A percentile compares a stretch with the other conserved stretches of the same genome.
Conservation (phyloP, 2,888 invertebrate genomes). For the Caenorhabditis virilis region DNA sequence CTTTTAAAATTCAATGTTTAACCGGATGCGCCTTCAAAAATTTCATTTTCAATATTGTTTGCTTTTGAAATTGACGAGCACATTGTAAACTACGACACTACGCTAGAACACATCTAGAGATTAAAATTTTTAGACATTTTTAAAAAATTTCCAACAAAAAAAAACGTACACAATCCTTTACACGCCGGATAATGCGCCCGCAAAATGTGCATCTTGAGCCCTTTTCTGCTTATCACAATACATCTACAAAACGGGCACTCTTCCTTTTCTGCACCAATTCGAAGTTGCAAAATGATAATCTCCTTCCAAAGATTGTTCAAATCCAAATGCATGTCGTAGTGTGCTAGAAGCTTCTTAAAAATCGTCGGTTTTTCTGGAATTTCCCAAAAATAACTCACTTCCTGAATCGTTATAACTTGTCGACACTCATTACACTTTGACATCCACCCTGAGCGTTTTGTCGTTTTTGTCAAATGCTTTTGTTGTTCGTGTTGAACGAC, state of each 20-base stretch:
- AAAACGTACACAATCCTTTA: constrained; percentile 5
- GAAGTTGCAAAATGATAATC: neutral
- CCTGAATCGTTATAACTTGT: too few relatives aligned
- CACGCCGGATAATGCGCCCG: constrained; percentile 17
- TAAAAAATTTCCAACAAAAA: neutral
- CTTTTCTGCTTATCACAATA: constrained; percentile 6
- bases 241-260: constrained; percentile 32
- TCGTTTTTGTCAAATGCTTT: constrained; percentile 8
- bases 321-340: neutral
- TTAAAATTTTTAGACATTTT: neutral
- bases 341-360: neutral
- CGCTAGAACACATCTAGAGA: too few relatives aligned
- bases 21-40: too few relatives aligned
- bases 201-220: constrained; percentile 19
- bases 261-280: constrained; percentile 12
- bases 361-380: neutral
- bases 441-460: too few relatives aligned
- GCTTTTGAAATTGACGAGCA: too few relatives aligned
- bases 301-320: neutral
- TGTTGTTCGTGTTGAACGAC: constrained; percentile 18
- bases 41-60: too few relatives aligned
- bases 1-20: too few relatives aligned
- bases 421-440: too few relatives aligned
- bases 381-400: too few relatives aligned
- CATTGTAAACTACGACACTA: too few relatives aligned